Evolutionary conservation across 2,888 invertebrate species (phyloP), one percentile per base, ranked within the genome.

Genomic region (Candidula unifasciata): DNA sequence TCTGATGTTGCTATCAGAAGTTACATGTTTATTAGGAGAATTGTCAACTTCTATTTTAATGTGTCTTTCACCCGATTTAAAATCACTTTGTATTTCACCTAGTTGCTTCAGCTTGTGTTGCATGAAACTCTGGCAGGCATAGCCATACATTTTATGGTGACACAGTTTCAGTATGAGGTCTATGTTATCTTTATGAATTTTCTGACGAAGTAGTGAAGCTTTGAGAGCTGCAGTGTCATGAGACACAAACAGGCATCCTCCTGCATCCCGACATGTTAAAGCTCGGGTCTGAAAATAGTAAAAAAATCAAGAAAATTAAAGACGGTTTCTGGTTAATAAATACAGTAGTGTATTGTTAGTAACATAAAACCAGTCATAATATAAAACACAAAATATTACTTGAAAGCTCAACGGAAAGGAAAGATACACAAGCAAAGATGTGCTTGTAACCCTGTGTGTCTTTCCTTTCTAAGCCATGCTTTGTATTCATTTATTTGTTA

Each of bases 181-280:
- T 27, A 68, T 57, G 35, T 35, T 27, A 5, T 30, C 30, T 8
- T 30, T 16, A 44, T 69, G 57, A 8, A 80, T 35, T 3, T 27
- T 35, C 1, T 24, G 24, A 27, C 57, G 35, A 18, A 6, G 21
- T 18, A 33, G 35, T 21, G 33, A 10, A 3, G 57, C 35, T 30
- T 30, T 27, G 0, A 69, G 27, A 24, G 57, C 21, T 80, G 69
- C 18, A n/a, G 6, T 18, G 18, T 80, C 80, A 71, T n/a, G n/a
- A n/a, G 71, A 35, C 16, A 60, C 37, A 74, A 82, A 82, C 3
- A 74, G 82, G 24, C 82, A 82, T 5, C 82, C 82, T n/a, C 82
- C 82, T 64, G 66, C 64, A 74, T 82, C 74, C 27, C 73, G 74
- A 82, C 74, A 64, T 64, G 82, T 74, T 3, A 82, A 44, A n/a